phyloP scores from a whole-genome alignment of 2,113 vertebrate genomes.

The Ifrita kowaldi region DNA sequence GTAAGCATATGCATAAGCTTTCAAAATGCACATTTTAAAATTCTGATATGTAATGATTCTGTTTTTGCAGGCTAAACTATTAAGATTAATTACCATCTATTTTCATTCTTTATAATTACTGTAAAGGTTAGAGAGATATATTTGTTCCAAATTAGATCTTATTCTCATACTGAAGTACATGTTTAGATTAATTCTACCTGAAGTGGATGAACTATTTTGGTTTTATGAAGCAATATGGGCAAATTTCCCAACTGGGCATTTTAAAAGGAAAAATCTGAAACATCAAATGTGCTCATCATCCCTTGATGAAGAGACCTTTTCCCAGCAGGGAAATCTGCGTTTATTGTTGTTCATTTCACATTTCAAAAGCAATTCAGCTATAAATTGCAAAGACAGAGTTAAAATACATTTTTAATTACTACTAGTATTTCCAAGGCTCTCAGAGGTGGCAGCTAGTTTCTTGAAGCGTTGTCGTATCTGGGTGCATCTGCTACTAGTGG shows the following conservation, averaged over 20 bases:
- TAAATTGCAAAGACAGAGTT: not conserved
- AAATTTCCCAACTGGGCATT: constrained; percentile 32
- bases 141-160: constrained; percentile 30
- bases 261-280: constrained; percentile 2
- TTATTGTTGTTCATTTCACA: not conserved
- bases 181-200: constrained; percentile 14
- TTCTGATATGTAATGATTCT: not conserved
- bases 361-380: not conserved
- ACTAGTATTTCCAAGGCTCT: not conserved
- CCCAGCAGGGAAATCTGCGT: not conserved
- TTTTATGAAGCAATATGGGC: constrained; percentile 20
- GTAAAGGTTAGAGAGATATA: not conserved
- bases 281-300: not conserved
- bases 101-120: constrained; percentile 23
- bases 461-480: accelerated
- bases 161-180: not conserved
- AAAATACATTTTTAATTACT: constrained; percentile 14
- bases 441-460: not conserved
- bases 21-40: not conserved
- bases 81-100: not conserved
- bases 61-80: not conserved
- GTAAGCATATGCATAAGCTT: not conserved
- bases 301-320: not conserved
- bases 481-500: not conserved
- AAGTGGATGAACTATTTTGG: not conserved